A percentile compares a stretch with the other conserved stretches of the same genome.
These are phyloP conservation scores for Eupristina koningsbergeri DNA, from an alignment of 1,140 invertebrate species.

Conservation along the genomic window DNA sequence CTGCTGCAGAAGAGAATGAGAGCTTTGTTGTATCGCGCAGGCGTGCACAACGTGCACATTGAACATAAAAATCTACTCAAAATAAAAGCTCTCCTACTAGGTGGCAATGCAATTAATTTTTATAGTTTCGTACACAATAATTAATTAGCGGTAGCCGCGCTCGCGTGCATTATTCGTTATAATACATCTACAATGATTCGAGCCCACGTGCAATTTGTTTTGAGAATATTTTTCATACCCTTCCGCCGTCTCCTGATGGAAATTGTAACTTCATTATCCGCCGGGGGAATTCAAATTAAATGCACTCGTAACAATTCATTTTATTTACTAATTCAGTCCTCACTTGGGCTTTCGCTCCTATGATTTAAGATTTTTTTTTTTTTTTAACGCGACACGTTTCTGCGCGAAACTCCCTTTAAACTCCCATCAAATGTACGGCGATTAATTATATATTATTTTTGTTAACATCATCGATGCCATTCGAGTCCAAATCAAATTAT, in stretches of 20 bases:
- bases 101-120: conserved; percentile 25
- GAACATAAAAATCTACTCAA: conserved; percentile 4
- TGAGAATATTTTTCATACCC: conserved; percentile 2
- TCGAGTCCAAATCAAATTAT: background rate
- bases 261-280: background rate
- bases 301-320: background rate
- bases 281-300: background rate
- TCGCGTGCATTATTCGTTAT: background rate
- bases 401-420: too few relatives aligned
- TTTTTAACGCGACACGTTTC: too few relatives aligned
- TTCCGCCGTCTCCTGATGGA: background rate
- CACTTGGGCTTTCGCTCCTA: too few relatives aligned
- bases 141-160: conserved; percentile 27
- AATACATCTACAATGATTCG: background rate
- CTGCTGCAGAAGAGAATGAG: background rate
- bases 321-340: background rate
- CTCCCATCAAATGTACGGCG: too few relatives aligned
- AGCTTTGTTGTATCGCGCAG: background rate
- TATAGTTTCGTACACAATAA: conserved; percentile 23
- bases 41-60: background rate
- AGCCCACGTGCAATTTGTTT: conserved; percentile 1
- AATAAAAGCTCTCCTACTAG: background rate
- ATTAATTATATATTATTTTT: too few relatives aligned
- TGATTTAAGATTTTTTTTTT: too few relatives aligned
- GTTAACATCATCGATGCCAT: background rate